Evolutionary conservation across 2,888 invertebrate genomes (phyloP).

Genomic region (Meghimatium bilineatum): DNA sequence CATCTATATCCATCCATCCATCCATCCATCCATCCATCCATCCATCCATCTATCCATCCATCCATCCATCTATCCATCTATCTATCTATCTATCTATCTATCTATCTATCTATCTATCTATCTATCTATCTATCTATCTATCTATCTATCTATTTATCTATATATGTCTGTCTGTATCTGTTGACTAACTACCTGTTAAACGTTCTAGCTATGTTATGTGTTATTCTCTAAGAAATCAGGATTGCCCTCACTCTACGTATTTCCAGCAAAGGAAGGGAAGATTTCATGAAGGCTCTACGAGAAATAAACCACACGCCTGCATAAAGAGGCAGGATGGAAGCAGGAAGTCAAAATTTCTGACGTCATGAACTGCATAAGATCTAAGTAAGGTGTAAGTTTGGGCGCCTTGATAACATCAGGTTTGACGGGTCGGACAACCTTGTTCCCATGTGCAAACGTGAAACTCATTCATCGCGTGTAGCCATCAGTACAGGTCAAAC

Average conservation of each 20-base stretch:
- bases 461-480: too few relatives aligned
- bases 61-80: too few relatives aligned
- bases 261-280: not conserved
- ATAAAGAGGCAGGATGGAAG: not conserved
- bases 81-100: too few relatives aligned
- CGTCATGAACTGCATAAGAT: not conserved
- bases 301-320: not conserved
- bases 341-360: not conserved
- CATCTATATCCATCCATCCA: too few relatives aligned
- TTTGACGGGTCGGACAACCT: not conserved
- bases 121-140: too few relatives aligned
- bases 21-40: too few relatives aligned
- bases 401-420: slow-evolving; percentile 1
- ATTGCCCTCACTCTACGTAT: not conserved
- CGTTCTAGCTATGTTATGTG: not conserved
- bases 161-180: not conserved
- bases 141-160: not conserved
- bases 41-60: too few relatives aligned
- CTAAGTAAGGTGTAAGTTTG: not conserved
- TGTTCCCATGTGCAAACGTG: not conserved
- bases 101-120: too few relatives aligned
- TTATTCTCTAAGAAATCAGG: not conserved
- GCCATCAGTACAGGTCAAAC: too few relatives aligned
- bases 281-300: not conserved
- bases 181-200: not conserved